Base-by-base conservation (phyloP, 1,140 invertebrate species). In the Steinernema feltiae region DNA sequence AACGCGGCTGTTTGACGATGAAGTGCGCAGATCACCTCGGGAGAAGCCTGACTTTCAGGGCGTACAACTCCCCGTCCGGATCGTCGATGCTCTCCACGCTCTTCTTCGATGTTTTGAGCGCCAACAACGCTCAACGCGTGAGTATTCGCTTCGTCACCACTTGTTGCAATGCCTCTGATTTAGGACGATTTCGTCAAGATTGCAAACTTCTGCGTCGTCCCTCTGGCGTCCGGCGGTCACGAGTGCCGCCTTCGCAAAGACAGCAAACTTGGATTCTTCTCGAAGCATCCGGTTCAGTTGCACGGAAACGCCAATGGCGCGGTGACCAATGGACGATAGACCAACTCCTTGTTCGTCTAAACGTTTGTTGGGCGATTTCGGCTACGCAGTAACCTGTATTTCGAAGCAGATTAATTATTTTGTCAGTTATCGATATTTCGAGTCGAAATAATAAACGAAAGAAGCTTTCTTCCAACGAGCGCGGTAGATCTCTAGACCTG, bases 191-290 rank as follows among this genome's bases (percentile, higher is more conserved):
- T 63, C 53, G 3, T 63, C 12, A 63, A 63, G 53, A 63, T 63
- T 21, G 7, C 24, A 21, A 63, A 63, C 53, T 63, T 63, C 53
- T 63, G 53, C 53, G 53, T 63, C 53, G 53, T 63, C 3, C 53
- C 53, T 3, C 24, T 63, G 15, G 7, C 53, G 15, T 7, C 2
- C 3, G 53, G 53, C 12, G 24, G 24, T 3, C 24, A 21, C 7
- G 53, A 63, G 53, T 63, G 24, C 53, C 53, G 53, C 24, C 53
- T 63, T 12, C 53, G 53, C 53, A 63, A 63, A 21, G 53, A 63
- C 53, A 17, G 12, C 53, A 63, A 63, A 21, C 7, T 63, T 27
- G 53, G 53, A 15, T 63, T 63, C 53, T 63, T 63, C 24, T 63
- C 53, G 12, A 63, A 63, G 24, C 2, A n/a, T 3, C 53, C 53